These are phyloP conservation scores for Pangasius djambal DNA, from an alignment of 2,797 vertebrate species.

Conservation along the genomic window DNA sequence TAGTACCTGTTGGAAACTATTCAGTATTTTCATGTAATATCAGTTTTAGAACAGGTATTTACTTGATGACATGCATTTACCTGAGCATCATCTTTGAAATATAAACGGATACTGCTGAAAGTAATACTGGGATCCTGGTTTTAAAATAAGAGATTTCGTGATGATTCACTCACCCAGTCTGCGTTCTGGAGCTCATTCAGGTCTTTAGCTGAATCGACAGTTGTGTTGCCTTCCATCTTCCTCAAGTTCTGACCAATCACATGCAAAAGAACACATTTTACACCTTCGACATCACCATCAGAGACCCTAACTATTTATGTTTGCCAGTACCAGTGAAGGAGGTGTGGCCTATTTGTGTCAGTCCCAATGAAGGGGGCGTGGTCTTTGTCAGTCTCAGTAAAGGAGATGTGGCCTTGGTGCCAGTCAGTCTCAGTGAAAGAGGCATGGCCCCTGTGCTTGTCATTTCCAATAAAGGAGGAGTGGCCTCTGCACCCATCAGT, in stretches of 20 bases:
- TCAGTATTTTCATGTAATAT: not conserved
- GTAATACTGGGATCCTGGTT: not conserved
- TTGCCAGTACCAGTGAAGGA: not conserved
- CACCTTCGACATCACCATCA: not conserved
- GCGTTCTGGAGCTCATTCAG: conserved; percentile 92
- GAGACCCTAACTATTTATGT: not conserved
- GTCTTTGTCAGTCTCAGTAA: not conserved
- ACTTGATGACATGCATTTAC: not conserved
- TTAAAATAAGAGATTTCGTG: not conserved
- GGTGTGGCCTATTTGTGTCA: not conserved
- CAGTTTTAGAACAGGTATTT: not conserved
- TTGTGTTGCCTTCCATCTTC: conserved; percentile 84
- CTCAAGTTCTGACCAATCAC: conserved; percentile 83
- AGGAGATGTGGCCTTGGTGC: not conserved
- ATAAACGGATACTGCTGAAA: not conserved
- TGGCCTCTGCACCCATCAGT: not conserved
- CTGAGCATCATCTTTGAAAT: not conserved
- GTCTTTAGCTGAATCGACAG: conserved; percentile 79
- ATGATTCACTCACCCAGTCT: conserved; percentile 85
- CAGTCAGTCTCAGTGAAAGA: not conserved
- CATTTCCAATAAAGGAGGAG: not conserved
- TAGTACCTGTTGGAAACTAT: no score
- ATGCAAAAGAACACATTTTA: not conserved
- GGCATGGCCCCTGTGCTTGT: not conserved
- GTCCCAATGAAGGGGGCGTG: not conserved